Conservation (phyloP, 2,113 vertebrate species). For the Morone saxatilis region DNA sequence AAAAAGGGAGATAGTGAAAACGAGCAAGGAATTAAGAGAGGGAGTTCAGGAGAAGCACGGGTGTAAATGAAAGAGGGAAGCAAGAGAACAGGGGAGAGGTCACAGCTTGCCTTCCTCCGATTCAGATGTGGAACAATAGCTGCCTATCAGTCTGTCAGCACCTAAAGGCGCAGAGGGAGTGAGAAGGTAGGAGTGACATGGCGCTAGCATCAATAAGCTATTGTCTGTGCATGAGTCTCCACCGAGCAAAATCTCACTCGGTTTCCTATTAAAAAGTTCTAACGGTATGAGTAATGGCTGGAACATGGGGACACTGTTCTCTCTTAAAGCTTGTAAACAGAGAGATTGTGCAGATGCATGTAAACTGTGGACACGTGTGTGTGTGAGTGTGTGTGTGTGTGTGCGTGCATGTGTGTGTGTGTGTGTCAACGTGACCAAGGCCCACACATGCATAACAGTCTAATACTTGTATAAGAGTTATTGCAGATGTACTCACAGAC, state of each 20-base stretch:
- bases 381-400: conserved; percentile 1
- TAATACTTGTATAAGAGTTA: conserved; percentile 27
- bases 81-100: conserved; percentile 66
- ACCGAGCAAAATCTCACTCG: conserved; percentile 60
- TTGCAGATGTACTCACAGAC: conserved; percentile 17
- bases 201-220: conserved; percentile 72
- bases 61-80: conserved; percentile 48
- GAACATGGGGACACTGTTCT: conserved; percentile 23
- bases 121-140: conserved; percentile 85
- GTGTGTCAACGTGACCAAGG: conserved; percentile 21
- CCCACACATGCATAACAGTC: conserved; percentile 41
- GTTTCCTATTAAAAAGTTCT: conserved; percentile 70
- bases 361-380: conserved; percentile 23
- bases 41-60: conserved; percentile 17
- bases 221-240: conserved; percentile 77
- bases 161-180: conserved; percentile 79
- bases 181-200: conserved; percentile 72
- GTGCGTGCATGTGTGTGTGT: conserved; percentile 10
- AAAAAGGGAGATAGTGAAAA: conserved; percentile 38
- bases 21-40: conserved; percentile 34
- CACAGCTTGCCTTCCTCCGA: conserved; percentile 81
- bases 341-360: conserved; percentile 44
- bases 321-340: conserved; percentile 50
- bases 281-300: conserved; percentile 64
- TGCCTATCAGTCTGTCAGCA: conserved; percentile 84